Evolutionary conservation across 2,888 invertebrate genomes (phyloP), one percentile per base, ranked within the genome.

Genomic region (Ditylenchus weischeri): DNA sequence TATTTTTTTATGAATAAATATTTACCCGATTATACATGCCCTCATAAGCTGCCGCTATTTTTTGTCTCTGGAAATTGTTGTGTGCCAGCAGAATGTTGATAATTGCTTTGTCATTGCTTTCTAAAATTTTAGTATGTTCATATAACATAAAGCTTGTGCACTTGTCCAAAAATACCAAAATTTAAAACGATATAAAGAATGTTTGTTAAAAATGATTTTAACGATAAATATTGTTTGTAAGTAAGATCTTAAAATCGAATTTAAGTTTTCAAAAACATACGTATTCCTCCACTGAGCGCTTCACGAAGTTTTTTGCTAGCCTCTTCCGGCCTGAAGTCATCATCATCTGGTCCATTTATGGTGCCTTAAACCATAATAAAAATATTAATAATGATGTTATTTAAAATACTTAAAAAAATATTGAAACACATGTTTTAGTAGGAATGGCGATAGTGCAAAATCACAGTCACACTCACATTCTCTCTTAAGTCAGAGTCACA

Each of bases 31-130:
- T 75, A 65, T 76, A 81, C 78, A 79, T 77, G 48, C 77, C 78
- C 64, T 78, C 81, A 68, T 81, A 81, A 35, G 81, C 79, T 36
- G 70, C 72, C 29, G 76, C 71, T 57, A 81, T 81, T 70, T 81
- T 81, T 72, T 81, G 81, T 19, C 81, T 72, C 62, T 81, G 81
- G 69, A 80, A 81, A 68, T 81, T 81, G 64, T 76, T 78, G 71
- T 81, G 81, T 18, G 70, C 72, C 23, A 81, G 68, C 21, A 80
- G 71, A 1, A 77, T 73, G 50, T 79, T 68, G 66, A 81, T 81
- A 47, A 81, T 76, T 47, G 69, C 74, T 61, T 77, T 72, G 68
- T 81, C 81, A 59, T 81, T 76, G 64, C 78, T 79, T 60, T 80
- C 80, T 79, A 59, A 48, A 76, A 18, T 29, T 29, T 29, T 5